Evolutionary conservation across 2,888 invertebrate genomes (phyloP), one percentile per base, ranked within the genome.

Genomic region (Laothoe populi): DNA sequence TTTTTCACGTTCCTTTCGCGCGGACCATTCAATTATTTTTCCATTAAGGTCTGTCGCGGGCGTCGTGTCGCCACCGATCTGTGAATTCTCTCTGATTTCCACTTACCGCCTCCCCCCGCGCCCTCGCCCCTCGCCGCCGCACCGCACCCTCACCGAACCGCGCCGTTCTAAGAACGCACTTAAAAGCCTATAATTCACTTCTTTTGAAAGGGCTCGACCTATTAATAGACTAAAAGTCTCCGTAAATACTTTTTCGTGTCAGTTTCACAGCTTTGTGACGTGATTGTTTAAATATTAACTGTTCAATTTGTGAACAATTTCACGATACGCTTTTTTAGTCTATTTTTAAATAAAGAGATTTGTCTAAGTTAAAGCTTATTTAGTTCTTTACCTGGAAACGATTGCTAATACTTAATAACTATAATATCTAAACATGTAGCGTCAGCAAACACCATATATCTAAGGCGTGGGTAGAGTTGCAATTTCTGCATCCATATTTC

Each of bases 11-110:
- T 68, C 66, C 62, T 64, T 69, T 62, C 63, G 62, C 62, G 60
- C 42, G 59, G 63, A 49, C 66, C 63, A 74, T 75, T 73, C 68
- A 75, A 76, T 75, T 76, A 75, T 73, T 69, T 75, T 73, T 70
- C 76, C 74, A 76, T 76, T 70, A 71, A 66, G 64, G 16, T 16
- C 31, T 35, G 31, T 35, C 24, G 48, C 46, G 46, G 31, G 19
- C 44, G 19, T 13, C 31, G 31, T 19, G 19, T 11, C 53, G 19
- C 19, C 35, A 19, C 16, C 53, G 53, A 53, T 53, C 53, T 35
- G 23, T 24, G 46, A 21, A 19, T 16, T 31, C 49, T 53, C 35
- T 35, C 38, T 1, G 8, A 11, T 1, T 13, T 11, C 4, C 45
- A 10, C 21, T 21, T 5, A 19, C 45, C 21, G 13, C 26, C 31